Percentiles rank a stretch among this genome's conserved stretches.
Evolutionary conservation across 2,797 vertebrate species (phyloP).

Genomic region (Gymnopithys bicolor): DNA sequence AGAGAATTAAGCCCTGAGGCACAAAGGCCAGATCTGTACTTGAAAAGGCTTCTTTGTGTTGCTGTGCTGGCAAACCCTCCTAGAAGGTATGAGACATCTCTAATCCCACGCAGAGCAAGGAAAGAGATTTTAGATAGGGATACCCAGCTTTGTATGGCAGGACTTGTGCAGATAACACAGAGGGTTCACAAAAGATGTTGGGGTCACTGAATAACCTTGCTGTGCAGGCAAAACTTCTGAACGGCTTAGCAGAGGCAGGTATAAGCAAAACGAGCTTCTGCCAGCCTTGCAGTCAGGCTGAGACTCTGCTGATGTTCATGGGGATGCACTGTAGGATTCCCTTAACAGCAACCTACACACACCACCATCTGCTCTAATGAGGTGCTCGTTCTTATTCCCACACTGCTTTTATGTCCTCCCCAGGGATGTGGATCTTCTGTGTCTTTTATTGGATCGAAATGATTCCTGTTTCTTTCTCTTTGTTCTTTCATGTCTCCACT

Average conservation of each 20-base stretch:
- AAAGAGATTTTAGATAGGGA: not conserved
- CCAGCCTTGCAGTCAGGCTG: not conserved
- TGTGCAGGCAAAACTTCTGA: not conserved
- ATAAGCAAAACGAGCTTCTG: not conserved
- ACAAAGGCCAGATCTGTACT: constrained; percentile 56
- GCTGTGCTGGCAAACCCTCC: constrained; percentile 33
- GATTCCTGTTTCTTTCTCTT: not conserved
- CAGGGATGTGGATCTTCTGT: not conserved
- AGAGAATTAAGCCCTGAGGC: constrained; percentile 61
- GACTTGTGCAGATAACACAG: not conserved
- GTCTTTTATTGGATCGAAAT: not conserved
- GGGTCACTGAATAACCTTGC: not conserved
- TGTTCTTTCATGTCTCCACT: not conserved
- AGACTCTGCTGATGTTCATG: rapidly evolving
- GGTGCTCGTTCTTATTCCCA: not conserved
- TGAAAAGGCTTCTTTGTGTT: constrained; percentile 51
- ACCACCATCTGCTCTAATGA: not conserved
- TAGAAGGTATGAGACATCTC: not conserved
- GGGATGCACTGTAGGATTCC: not conserved
- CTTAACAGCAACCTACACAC: not conserved
- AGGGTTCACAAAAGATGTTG: not conserved
- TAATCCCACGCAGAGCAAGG: not conserved
- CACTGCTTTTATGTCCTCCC: not conserved
- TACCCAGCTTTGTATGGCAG: not conserved
- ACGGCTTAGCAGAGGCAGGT: not conserved